Percentiles rank a stretch among this genome's conserved stretches.
phyloP scores from a whole-genome alignment of 2,113 vertebrate genomes.

The Engystomops pustulosus region DNA sequence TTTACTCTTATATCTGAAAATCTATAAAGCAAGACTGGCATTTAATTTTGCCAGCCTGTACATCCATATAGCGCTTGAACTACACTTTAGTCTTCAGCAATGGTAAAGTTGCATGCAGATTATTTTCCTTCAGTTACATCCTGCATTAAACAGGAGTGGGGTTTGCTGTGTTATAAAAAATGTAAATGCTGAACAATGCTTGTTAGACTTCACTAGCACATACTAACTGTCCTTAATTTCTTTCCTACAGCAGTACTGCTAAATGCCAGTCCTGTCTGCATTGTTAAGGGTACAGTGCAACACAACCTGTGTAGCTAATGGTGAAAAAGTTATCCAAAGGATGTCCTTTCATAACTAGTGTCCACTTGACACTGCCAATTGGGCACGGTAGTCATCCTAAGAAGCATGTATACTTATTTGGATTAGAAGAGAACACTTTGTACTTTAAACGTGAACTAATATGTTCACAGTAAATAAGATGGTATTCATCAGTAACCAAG shows the following conservation, averaged over 20 bases:
- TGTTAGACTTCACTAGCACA: conserved; percentile 97
- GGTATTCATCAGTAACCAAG: background rate
- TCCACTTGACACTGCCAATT: conserved; percentile 87
- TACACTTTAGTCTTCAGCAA: background rate
- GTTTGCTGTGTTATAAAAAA: conserved; percentile 88
- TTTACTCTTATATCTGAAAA: background rate
- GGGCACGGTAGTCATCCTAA: conserved; percentile 84
- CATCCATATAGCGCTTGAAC: background rate
- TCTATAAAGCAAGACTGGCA: conserved; percentile 2
- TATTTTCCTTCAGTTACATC: conserved; percentile 78
- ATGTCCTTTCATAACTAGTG: conserved; percentile 87
- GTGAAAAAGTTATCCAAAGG: conserved; percentile 93
- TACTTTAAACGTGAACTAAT: background rate
- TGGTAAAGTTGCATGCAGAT: conserved; percentile 72
- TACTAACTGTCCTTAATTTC: conserved; percentile 99
- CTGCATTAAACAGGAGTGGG: conserved; percentile 90
- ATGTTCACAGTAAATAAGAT: too few relatives aligned
- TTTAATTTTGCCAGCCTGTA: background rate
- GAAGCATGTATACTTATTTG: conserved; percentile 67
- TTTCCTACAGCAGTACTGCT: conserved; percentile 99
- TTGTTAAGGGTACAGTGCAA: conserved; percentile 99
- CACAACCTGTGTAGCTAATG: conserved; percentile 99
- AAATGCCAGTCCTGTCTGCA: conserved; percentile 99
- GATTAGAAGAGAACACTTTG: background rate
- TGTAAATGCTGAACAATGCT: conserved; percentile 94